A percentile compares a stretch with the other conserved stretches of the same genome.
Evolutionary conservation across 1,140 invertebrate genomes (phyloP).

Genomic region (Chionoecetes opilio): DNA sequence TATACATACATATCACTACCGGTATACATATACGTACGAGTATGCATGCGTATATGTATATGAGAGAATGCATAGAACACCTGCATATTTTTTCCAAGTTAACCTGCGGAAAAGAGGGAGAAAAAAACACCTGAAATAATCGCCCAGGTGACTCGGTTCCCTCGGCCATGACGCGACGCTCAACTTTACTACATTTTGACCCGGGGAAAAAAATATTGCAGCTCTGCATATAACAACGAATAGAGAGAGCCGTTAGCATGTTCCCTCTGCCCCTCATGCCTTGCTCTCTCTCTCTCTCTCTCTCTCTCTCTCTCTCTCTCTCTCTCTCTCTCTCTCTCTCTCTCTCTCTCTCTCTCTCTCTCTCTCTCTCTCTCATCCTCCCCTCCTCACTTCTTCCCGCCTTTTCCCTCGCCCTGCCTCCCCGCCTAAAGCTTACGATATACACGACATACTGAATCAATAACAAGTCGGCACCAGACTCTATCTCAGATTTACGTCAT

Average conservation of each 20-base stretch:
- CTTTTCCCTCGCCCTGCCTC: neutral
- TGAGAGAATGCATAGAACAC: too few species aligned
- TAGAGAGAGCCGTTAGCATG: neutral
- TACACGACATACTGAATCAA: neutral
- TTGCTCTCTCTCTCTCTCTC: neutral
- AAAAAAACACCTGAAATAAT: conserved; percentile 31
- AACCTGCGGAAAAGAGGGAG: neutral
- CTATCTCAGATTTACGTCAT: neutral
- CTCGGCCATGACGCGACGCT: neutral
- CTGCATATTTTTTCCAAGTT: too few species aligned
- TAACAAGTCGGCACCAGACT: neutral
- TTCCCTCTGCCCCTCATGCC: neutral
- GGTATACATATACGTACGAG: neutral
- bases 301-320: neutral
- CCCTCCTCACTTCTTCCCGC: neutral
- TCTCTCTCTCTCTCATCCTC: neutral
- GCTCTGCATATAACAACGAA: conserved; percentile 19
- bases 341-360: neutral
- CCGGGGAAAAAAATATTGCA: conserved; percentile 15
- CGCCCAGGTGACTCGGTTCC: conserved; percentile 4
- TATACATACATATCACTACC: neutral
- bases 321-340: neutral
- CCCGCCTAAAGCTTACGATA: neutral
- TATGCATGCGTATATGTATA: too few species aligned
- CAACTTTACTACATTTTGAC: conserved; percentile 42